Evolutionary conservation across 2,113 vertebrate genomes (phyloP).

Genomic region (Taurulus bubalis): DNA sequence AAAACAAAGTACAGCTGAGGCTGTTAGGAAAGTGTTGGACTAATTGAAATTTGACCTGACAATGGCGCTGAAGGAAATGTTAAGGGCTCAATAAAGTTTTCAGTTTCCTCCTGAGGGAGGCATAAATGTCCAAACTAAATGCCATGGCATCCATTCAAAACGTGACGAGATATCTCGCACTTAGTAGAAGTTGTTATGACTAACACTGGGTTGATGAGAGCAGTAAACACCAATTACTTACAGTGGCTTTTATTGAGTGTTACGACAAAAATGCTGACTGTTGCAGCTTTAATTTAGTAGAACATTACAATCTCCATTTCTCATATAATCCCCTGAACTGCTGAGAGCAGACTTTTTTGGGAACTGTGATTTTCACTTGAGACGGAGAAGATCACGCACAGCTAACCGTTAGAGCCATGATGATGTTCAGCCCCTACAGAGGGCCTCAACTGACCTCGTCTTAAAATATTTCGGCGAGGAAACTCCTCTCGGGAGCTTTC

Average conservation of each 20-base stretch:
- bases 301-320: neutral
- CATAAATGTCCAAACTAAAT: no score
- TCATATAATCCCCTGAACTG: neutral
- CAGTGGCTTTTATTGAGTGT: neutral
- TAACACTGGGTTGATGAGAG: neutral
- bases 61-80: no score
- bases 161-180: neutral
- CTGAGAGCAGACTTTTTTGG: neutral
- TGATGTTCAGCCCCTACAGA: slow-evolving; percentile 5
- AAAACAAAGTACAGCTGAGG: no score
- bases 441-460: slow-evolving; percentile 19
- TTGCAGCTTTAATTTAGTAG: neutral
- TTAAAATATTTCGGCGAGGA: slow-evolving; percentile 34
- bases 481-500: slow-evolving; percentile 4
- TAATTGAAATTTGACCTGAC: no score
- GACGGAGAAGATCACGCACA: slow-evolving; percentile 4
- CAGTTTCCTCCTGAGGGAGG: no score
- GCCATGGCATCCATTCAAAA: no score
- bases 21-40: no score
- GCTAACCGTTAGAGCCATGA: slow-evolving; percentile 5
- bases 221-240: neutral
- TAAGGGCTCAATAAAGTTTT: no score
- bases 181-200: neutral
- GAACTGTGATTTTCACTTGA: slow-evolving; percentile 33
- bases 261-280: neutral